Evolutionary conservation across 2,113 vertebrate genomes (phyloP), one percentile per base, ranked within the genome.

Genomic region (Dicrurus megarhynchus): DNA sequence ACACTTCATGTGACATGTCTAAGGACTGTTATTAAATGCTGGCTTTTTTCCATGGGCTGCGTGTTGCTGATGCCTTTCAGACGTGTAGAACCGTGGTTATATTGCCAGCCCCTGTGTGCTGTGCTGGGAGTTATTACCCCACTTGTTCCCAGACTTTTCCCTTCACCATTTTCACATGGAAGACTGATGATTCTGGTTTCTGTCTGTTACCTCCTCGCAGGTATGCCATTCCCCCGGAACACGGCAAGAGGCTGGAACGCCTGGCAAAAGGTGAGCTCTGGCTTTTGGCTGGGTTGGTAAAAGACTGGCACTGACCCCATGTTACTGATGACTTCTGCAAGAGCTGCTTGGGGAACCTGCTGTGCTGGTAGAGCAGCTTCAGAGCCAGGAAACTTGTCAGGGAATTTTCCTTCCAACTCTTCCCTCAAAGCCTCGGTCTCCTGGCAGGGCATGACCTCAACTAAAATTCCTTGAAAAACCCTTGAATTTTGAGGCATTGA

Each of bases 181-280:
- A 8, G 3, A 6, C 2, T 35, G 46, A 15, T 17, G 2, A 10
- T 37, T 46, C 13, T 59, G 33, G 0, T 37, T 23, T 57, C 4
- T 56, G n/a, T 74, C 11, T 76, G 17, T 27, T 35, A 1, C 23
- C 39, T 67, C 95, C 91, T 24, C 47, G 22, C 87, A 99, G 99
- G 99, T 99, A 99, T 3, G 97, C 98, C 27, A 97, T 99, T 21
- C 99, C 99, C 8, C 99, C 99, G 1, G 99, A 99, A 52, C 99
- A 99, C 1, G 99, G 99, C 93, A 99, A 99, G 97, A 98, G 99
- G 53, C 96, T 99, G 94, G 99, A 99, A 90, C 98, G 99, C 70
- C 98, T 99, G 96, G 99, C 99, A 0, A 99, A 99, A 98, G 99
- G 99, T 99, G 96, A 98, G 97, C 53, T 33, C 24, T 4, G 19